Evolutionary conservation across 2,113 vertebrate genomes (phyloP), one percentile per base, ranked within the genome.

Genomic region (Peromyscus maniculatus): DNA sequence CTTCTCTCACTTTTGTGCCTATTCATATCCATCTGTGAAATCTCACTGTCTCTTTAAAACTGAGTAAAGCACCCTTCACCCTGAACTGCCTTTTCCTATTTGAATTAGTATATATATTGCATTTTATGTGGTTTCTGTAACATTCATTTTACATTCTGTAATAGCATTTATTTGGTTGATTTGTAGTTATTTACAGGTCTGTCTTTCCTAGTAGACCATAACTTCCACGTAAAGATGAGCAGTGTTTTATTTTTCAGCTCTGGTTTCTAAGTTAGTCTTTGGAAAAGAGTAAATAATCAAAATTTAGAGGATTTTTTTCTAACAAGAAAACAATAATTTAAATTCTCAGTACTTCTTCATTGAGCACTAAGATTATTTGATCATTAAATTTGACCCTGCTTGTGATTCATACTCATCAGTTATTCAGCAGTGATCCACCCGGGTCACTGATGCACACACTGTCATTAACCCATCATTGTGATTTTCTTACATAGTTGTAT

Each of bases 111-210:
- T 80, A 24, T 80, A 19, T 80, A 46, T 43, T 55, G 59, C 9
- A 67, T 80, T 33, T 52, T 77, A 36, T 71, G 0, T 77, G 39
- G 39, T 94, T 83, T 59, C 64, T 22, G 11, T 75, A 57, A n/a
- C 19, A 80, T 39, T 96, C 49, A 46, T 75, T 82, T 62, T 62
- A 83, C 55, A 49, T 92, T 91, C 92, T 94, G 1, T 31, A 57
- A 31, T 94, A 17, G 24, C 57, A 66, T 74, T 84, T 93, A 78
- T 19, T 79, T 16, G 3, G 64, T 88, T 87, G 31, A 59, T 75
- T 89, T 92, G 28, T 90, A 67, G 49, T 90, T 89, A 95, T 66
- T 75, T 87, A 52, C 17, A 93, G 87, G 8, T 90, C 22, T 92
- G 24, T 89, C 89, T 95, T 95, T 88, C 64, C 55, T 28, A 67